These are phyloP conservation scores for Tiliacea aurago DNA, from an alignment of 2,888 invertebrate genomes.

Conservation along the genomic window DNA sequence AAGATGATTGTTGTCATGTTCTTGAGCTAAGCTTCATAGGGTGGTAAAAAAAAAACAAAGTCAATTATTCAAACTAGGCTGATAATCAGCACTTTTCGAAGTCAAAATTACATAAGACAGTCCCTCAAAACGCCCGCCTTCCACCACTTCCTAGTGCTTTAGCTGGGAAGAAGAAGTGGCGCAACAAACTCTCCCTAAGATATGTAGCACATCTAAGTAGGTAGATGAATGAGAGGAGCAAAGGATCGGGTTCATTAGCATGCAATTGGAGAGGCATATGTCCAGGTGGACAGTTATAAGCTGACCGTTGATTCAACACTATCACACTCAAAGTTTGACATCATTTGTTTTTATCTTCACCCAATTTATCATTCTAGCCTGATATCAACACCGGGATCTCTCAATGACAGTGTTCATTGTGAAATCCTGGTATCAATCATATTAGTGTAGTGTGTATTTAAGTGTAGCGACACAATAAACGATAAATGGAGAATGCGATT, in stretches of 20 bases:
- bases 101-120: too few relatives aligned
- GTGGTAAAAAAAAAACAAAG: background rate
- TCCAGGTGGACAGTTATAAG: background rate
- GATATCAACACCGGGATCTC: too few relatives aligned
- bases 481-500: background rate
- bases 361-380: background rate
- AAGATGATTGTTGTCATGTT: background rate
- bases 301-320: background rate
- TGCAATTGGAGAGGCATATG: background rate
- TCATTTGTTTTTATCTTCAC: background rate
- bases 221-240: background rate
- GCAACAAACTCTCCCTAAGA: background rate
- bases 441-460: background rate
- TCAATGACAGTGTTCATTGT: background rate
- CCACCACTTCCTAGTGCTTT: too few relatives aligned
- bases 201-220: background rate
- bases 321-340: background rate
- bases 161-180: too few relatives aligned
- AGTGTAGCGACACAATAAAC: background rate
- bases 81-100: too few relatives aligned
- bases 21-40: background rate
- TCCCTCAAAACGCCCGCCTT: too few relatives aligned
- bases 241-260: background rate
- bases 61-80: too few relatives aligned
- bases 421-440: background rate